Conservation (phyloP, 2,797 vertebrate species). For the Microctenopoma steveboyesi region DNA sequence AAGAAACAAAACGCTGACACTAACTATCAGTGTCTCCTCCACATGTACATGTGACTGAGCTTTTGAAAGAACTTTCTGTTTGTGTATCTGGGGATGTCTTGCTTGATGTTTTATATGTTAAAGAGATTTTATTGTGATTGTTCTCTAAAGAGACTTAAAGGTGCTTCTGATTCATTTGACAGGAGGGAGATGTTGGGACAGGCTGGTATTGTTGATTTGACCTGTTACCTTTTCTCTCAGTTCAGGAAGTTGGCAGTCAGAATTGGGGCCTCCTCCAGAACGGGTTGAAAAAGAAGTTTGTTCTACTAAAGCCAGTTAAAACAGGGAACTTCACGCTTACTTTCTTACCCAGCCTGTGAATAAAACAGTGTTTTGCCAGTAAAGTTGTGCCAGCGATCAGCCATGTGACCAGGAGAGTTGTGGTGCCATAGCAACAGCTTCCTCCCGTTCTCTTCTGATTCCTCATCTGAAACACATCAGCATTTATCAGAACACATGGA, state of each 20-base stretch:
- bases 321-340: slow-evolving; percentile 28
- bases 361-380: slow-evolving; percentile 34
- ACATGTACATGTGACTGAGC: neutral
- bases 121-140: neutral
- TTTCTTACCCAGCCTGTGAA: slow-evolving; percentile 41
- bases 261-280: slow-evolving; percentile 31
- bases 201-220: slow-evolving; percentile 39
- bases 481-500: slow-evolving; percentile 15
- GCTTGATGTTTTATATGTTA: neutral
- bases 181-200: slow-evolving; percentile 20
- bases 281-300: slow-evolving; percentile 42
- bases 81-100: slow-evolving; percentile 4
- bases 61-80: neutral
- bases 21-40: slow-evolving; percentile 8
- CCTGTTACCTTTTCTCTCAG: slow-evolving; percentile 32
- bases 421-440: neutral
- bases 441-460: slow-evolving; percentile 7
- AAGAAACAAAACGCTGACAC: slow-evolving; percentile 33
- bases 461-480: slow-evolving; percentile 12
- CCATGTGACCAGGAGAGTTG: slow-evolving; percentile 41
- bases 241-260: slow-evolving; percentile 56
- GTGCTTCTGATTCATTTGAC: neutral
- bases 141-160: no score
- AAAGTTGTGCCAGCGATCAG: slow-evolving; percentile 37
- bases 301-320: slow-evolving; percentile 39